Conservation (phyloP, 1,140 invertebrate genomes). For the Magallana ariakensis region DNA sequence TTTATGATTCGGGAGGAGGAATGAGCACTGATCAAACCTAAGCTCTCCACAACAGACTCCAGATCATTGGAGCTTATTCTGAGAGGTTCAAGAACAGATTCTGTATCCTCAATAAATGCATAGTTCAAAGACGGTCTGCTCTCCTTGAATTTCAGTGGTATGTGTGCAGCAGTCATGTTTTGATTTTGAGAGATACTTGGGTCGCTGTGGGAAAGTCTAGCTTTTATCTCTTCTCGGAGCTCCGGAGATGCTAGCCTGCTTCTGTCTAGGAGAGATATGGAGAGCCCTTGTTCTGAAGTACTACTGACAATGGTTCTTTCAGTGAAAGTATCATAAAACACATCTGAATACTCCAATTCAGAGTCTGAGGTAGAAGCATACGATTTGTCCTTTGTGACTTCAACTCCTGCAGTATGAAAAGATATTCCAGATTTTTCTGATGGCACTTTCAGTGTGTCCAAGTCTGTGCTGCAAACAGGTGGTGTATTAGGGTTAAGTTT, state of each 20-base stretch:
- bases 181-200: background rate
- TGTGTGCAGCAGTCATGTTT: background rate
- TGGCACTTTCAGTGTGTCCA: background rate
- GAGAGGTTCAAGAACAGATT: background rate
- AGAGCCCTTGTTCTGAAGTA: background rate
- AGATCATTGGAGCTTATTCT: background rate
- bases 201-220: background rate
- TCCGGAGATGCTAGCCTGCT: background rate
- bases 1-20: background rate
- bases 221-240: background rate
- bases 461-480: background rate
- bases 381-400: background rate
- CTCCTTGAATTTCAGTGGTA: background rate
- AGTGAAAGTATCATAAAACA: conserved; percentile 22
- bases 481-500: background rate
- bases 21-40: background rate
- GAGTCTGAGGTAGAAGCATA: background rate
- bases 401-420: background rate
- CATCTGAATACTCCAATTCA: background rate
- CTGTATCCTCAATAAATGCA: conserved; percentile 28
- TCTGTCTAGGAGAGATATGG: background rate
- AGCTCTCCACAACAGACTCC: background rate
- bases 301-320: background rate
- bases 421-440: conserved; percentile 1
- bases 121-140: conserved; percentile 1